A percentile compares a stretch with the other conserved stretches of the same genome.
Conservation (phyloP, 2,888 invertebrate genomes). For the Carterocephalus palaemon region DNA sequence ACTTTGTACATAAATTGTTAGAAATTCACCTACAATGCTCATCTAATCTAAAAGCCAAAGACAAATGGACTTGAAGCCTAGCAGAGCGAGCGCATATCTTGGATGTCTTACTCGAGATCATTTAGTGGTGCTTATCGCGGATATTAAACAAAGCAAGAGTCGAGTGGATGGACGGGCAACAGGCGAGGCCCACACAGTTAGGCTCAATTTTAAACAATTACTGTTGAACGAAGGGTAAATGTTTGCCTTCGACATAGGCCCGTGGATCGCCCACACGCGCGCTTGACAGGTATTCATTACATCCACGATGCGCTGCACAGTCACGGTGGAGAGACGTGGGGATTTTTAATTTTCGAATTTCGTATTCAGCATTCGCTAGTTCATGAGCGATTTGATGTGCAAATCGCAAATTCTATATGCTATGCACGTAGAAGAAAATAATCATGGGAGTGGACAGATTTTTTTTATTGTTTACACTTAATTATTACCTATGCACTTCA, state of each 20-base stretch:
- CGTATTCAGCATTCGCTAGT: slow-evolving; percentile 15
- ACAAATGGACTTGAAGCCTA: slow-evolving; percentile 4
- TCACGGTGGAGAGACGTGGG: slow-evolving; percentile 19
- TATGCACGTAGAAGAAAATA: too few species aligned
- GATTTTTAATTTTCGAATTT: slow-evolving; percentile 46
- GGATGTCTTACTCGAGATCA: slow-evolving; percentile 36
- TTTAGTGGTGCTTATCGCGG: slow-evolving; percentile 57
- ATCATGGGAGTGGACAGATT: too few species aligned
- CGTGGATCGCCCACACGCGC: slow-evolving; percentile 74
- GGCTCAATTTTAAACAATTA: slow-evolving; percentile 80
- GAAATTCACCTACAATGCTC: background rate
- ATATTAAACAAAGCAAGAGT: slow-evolving; percentile 56
- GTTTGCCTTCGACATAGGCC: slow-evolving; percentile 76
- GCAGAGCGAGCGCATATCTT: slow-evolving; percentile 23
- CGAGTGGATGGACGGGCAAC: slow-evolving; percentile 58
- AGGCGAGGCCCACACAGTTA: slow-evolving; percentile 74
- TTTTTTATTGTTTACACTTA: too few species aligned
- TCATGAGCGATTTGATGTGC: background rate
- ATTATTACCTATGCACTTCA: too few species aligned
- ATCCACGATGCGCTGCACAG: slow-evolving; percentile 63
- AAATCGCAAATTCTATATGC: too few species aligned
- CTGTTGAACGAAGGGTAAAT: slow-evolving; percentile 76
- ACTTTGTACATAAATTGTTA: too few species aligned
- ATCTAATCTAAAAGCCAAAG: slow-evolving; percentile 3
- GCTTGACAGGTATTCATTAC: slow-evolving; percentile 77